Conservation (phyloP, 2,113 vertebrate species). For the Rattus norvegicus region GRCr8 NC_086020.1:45099501-45100000, state of each 20-base stretch:
- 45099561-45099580: not conserved
- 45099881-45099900: not conserved
- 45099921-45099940: not conserved
- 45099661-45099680: not conserved
- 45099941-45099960: constrained; percentile 4
- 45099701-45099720: not conserved
- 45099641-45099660: not conserved
- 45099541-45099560: not conserved
- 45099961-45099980: not conserved
- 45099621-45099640: not conserved
- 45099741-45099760: not conserved
- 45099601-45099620: not conserved
- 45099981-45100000: not conserved
- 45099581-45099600: not conserved
- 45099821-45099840: not conserved
- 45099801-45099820: not conserved
- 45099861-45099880: not conserved
- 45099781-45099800: not conserved
- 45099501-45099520: constrained; percentile 9
- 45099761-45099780: constrained; percentile 1
- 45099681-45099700: not conserved
- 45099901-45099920: not conserved
- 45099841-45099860: not conserved
- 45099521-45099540: not conserved
- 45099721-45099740: not conserved